Evolutionary conservation across 2,888 invertebrate genomes (phyloP), one percentile per base, ranked within the genome.

Genomic region (Oscheius sp.): DNA sequence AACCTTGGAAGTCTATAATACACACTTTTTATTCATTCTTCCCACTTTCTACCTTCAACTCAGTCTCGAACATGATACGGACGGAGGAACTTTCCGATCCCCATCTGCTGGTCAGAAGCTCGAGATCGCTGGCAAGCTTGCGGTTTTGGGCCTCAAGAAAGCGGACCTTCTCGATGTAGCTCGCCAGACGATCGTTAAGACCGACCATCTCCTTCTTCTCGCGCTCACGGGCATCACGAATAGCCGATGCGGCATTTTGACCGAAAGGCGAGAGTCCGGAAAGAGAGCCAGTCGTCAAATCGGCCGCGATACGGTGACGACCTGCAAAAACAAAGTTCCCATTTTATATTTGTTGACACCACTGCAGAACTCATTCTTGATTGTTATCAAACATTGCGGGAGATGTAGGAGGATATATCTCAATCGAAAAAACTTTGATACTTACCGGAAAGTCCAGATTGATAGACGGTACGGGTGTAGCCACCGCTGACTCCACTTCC

Each of bases 201-300:
- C 91, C 90, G 81, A 90, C 90, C 89, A 91, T 89, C 80, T 91
- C 91, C 84, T 90, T 90, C 90, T 91, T 91, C 86, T 91, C 91
- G 76, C 88, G 87, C 73, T 90, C 90, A 60, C 91, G 86, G 68
- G 85, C 83, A 71, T 87, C 88, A 74, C 89, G 86, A 77, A 90
- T 90, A 37, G 74, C 51, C 11, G 70, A 70, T 10, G 74, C 74
- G 53, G 72, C 72, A 53, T 72, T 72, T 53, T 72, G 72, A 29
- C 72, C 72, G 72, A 72, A 72, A 29, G 72, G 72, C 62, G 72
- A 72, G 32, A 72, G 60, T 32, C 72, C 72, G 5, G 72, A 72
- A 11, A 72, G 55, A 32, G 72, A 50, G 33, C 55, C 62, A 35
- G 60, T 62, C 29, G 62, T 53, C 60, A 62, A 7, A 9, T 72